A percentile compares a stretch with the other conserved stretches of the same genome.
Conservation (phyloP, 2,888 invertebrate species). For the Ptychoptera albimana region DNA sequence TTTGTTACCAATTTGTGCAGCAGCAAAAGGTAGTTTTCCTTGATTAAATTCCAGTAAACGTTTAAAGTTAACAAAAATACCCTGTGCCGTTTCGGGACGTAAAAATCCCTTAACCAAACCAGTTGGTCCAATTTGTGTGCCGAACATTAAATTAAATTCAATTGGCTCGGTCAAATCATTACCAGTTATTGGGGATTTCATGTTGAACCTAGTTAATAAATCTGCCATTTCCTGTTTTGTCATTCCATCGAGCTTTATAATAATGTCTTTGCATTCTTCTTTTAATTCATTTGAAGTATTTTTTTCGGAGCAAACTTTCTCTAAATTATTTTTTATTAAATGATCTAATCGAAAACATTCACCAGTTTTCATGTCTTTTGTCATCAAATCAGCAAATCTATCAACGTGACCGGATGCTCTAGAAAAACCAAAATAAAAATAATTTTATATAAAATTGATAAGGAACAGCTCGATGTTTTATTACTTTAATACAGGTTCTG, state of each 20-base stretch:
- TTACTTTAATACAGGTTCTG: conserved; percentile 89
- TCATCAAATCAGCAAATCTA: conserved; percentile 98
- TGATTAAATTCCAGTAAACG: conserved; percentile 93
- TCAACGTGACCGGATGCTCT: conserved; percentile 98
- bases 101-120: conserved; percentile 87
- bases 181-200: conserved; percentile 90
- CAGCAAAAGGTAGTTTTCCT: conserved; percentile 90
- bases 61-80: conserved; percentile 99
- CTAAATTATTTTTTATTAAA: conserved; percentile 85
- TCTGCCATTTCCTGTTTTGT: conserved; percentile 75
- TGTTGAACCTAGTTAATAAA: conserved; percentile 71
- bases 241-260: conserved; percentile 79
- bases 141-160: conserved; percentile 99
- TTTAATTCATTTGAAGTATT: conserved; percentile 54
- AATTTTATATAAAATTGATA: no score
- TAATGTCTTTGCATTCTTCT: conserved; percentile 58
- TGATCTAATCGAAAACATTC: conserved; percentile 98
- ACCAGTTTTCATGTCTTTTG: conserved; percentile 88
- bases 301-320: conserved; percentile 74
- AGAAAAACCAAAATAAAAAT: conserved; percentile 13
- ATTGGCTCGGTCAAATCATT: conserved; percentile 92
- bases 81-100: conserved; percentile 97
- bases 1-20: conserved; percentile 79
- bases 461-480: not conserved
- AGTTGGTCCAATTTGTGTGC: conserved; percentile 93